Conservation (phyloP, 1,140 invertebrate species). For the Drosophila fuyamai region DNA sequence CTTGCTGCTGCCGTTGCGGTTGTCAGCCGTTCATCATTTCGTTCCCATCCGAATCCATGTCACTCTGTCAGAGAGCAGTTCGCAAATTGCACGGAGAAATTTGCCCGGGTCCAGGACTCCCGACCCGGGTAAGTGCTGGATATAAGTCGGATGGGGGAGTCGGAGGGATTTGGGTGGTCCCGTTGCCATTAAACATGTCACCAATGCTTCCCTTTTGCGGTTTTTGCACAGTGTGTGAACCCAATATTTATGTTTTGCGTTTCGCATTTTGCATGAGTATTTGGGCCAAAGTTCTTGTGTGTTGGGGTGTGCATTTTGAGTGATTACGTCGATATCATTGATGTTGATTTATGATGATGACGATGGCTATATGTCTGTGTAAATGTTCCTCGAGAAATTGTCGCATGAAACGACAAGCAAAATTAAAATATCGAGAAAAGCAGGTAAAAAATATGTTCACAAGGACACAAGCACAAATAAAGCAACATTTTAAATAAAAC, state of each 20-base stretch:
- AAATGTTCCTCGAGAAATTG: slow-evolving; percentile 38
- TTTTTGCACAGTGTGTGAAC: slow-evolving; percentile 41
- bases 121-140: slow-evolving; percentile 21
- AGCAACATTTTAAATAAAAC: slow-evolving; percentile 1
- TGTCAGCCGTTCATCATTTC: slow-evolving; percentile 72
- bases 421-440: slow-evolving; percentile 31
- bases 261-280: slow-evolving; percentile 29
- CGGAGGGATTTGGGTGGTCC: slow-evolving; percentile 17
- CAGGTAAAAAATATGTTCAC: slow-evolving; percentile 42
- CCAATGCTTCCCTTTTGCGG: slow-evolving; percentile 65
- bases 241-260: slow-evolving; percentile 71
- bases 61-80: slow-evolving; percentile 51
- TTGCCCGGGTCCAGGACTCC: slow-evolving; percentile 10
- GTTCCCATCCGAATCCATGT: slow-evolving; percentile 38
- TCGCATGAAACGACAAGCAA: slow-evolving; percentile 50
- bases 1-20: slow-evolving; percentile 34
- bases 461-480: slow-evolving; percentile 5
- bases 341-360: slow-evolving; percentile 82
- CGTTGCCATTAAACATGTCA: slow-evolving; percentile 80
- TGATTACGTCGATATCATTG: slow-evolving; percentile 83
- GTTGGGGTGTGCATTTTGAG: slow-evolving; percentile 61
- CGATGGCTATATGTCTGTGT: slow-evolving; percentile 22
- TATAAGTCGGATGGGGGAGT: slow-evolving; percentile 28
- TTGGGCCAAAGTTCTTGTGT: slow-evolving; percentile 1
- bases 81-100: slow-evolving; percentile 75